Evolutionary conservation across 2,888 invertebrate genomes (phyloP).

Genomic region (Xestia rhomboidea): DNA sequence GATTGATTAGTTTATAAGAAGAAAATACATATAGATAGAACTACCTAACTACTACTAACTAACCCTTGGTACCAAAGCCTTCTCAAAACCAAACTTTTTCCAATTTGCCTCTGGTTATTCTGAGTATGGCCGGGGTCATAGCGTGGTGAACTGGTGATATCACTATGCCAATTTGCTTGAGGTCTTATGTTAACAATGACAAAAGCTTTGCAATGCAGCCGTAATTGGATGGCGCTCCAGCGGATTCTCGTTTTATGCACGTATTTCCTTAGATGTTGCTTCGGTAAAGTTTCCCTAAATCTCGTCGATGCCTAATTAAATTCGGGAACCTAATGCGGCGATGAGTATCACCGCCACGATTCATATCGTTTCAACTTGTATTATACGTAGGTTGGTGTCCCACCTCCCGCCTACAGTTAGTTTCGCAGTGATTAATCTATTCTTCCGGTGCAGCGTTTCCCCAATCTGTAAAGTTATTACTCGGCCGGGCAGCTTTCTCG

Average conservation of each 20-base stretch:
- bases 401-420: not conserved
- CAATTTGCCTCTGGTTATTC: constrained; percentile 17
- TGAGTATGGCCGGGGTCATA: constrained; percentile 2
- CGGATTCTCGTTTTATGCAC: not conserved
- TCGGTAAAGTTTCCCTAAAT: not conserved
- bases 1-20: not conserved
- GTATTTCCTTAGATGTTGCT: not conserved
- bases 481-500: constrained; percentile 64
- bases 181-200: constrained; percentile 19
- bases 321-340: not conserved
- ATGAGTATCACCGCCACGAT: not conserved
- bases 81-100: not conserved
- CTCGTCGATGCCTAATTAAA: not conserved
- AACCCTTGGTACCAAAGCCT: not conserved
- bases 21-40: not conserved
- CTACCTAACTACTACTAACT: no score
- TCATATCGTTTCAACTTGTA: not conserved
- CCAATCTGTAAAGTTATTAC: constrained; percentile 29
- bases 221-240: constrained; percentile 12
- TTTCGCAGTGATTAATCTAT: constrained; percentile 38
- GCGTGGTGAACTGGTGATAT: constrained; percentile 8
- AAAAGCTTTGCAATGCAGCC: constrained; percentile 18
- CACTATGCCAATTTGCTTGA: constrained; percentile 14
- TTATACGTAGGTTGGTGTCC: not conserved
- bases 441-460: constrained; percentile 24